phyloP scores from a whole-genome alignment of 2,797 vertebrate species.

The Martes flavigula region DNA sequence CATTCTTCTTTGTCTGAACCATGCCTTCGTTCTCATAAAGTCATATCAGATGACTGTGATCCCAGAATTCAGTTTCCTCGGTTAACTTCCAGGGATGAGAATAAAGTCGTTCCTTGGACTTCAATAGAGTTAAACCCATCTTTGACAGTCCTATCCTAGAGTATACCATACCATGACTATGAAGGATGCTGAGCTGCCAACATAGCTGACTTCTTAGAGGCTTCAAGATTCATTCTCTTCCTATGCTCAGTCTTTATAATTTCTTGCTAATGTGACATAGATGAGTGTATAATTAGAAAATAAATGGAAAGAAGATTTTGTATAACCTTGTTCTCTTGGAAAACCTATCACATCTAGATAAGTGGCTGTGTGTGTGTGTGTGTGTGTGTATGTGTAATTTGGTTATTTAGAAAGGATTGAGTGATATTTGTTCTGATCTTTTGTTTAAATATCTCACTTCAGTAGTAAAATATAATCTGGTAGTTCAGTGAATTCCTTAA shows the following conservation, averaged over 20 bases:
- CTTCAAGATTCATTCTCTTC: not conserved
- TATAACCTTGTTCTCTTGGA: not conserved
- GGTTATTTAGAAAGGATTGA: not conserved
- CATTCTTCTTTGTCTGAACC: not conserved
- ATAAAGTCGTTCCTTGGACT: not conserved
- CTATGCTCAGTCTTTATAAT: not conserved
- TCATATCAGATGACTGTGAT: not conserved
- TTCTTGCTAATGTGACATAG: not conserved
- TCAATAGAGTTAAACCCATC: not conserved
- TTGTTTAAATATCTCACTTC: not conserved
- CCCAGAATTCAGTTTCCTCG: not conserved
- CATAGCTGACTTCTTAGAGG: not conserved
- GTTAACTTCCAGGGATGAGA: not conserved
- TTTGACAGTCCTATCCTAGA: not conserved
- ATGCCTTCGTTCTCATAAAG: not conserved
- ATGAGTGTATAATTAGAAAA: not conserved
- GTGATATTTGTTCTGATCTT: not conserved
- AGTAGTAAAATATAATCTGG: not conserved
- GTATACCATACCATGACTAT: not conserved
- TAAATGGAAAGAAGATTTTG: not conserved
- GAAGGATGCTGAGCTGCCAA: not conserved
- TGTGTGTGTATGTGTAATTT: not conserved
- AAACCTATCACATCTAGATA: not conserved
- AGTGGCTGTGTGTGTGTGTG: not conserved
- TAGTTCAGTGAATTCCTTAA: not conserved